phyloP scores from a whole-genome alignment of 2,113 vertebrate species.

The Fregetta grallaria region DNA sequence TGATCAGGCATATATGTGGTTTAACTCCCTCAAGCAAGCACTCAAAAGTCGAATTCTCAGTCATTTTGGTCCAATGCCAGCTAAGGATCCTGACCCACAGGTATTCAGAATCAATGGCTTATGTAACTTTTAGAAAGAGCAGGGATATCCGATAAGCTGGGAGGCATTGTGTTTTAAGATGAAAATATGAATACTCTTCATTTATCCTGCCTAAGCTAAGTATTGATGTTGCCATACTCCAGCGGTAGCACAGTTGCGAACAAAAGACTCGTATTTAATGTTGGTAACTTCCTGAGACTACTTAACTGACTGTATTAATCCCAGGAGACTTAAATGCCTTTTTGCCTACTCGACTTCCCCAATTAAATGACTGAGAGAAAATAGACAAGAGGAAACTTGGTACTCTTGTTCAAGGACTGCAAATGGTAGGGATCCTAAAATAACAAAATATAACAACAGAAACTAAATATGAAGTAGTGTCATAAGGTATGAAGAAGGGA shows the following conservation, averaged over 20 bases:
- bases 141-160: neutral
- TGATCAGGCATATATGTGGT: conserved; percentile 78
- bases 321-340: neutral
- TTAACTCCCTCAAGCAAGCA: conserved; percentile 76
- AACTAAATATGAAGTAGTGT: neutral
- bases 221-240: neutral
- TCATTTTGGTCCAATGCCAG: conserved; percentile 84
- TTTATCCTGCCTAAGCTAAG: neutral
- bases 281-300: conserved; percentile 5
- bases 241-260: neutral
- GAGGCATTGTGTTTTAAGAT: neutral
- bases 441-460: neutral
- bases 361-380: neutral
- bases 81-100: conserved; percentile 81
- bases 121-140: neutral
- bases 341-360: neutral
- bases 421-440: neutral
- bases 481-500: neutral
- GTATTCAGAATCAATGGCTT: conserved; percentile 39
- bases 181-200: conserved; percentile 6
- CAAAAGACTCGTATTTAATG: neutral
- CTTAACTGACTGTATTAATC: neutral
- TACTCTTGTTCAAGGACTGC: neutral
- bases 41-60: conserved; percentile 79
- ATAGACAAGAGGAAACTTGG: neutral